Evolutionary conservation across 2,888 invertebrate genomes (phyloP).

Genomic region (Bedellia somnulentella): DNA sequence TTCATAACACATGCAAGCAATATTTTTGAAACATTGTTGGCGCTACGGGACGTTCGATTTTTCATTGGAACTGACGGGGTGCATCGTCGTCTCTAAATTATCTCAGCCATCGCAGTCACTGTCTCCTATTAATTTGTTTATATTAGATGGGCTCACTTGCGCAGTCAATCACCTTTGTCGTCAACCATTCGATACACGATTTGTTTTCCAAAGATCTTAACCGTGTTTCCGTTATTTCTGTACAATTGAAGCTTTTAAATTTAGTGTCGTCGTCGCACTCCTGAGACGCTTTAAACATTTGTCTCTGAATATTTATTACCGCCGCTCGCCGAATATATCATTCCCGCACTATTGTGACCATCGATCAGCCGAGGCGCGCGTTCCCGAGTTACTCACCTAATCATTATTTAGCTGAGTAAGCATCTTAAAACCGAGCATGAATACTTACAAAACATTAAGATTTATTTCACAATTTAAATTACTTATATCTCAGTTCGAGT

Average conservation of each 20-base stretch:
- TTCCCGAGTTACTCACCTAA: too few species aligned
- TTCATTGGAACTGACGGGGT: conserved; percentile 18
- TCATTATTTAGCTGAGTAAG: too few species aligned
- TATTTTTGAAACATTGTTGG: conserved; percentile 38
- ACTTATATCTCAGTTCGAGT: too few species aligned
- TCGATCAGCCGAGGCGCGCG: conserved; percentile 54
- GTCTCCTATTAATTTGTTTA: conserved; percentile 58
- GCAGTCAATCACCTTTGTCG: conserved; percentile 59
- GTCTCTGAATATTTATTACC: conserved; percentile 58
- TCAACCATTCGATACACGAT: conserved; percentile 55
- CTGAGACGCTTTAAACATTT: conserved; percentile 54
- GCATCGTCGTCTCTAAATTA: conserved; percentile 23
- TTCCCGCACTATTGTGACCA: conserved; percentile 54
- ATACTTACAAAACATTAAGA: too few species aligned
- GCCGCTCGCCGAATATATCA: conserved; percentile 51
- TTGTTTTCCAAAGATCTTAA: conserved; percentile 59
- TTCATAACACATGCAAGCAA: conserved; percentile 29
- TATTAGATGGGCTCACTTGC: conserved; percentile 57
- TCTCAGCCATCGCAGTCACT: conserved; percentile 23
- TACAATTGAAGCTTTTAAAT: conserved; percentile 61
- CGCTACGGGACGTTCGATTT: conserved; percentile 20
- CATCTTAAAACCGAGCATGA: too few species aligned
- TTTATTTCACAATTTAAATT: too few species aligned
- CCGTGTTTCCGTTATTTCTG: conserved; percentile 59
- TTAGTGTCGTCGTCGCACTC: conserved; percentile 58